Conservation (phyloP, 2,113 vertebrate species). For the Psephotus haematonotus region DNA sequence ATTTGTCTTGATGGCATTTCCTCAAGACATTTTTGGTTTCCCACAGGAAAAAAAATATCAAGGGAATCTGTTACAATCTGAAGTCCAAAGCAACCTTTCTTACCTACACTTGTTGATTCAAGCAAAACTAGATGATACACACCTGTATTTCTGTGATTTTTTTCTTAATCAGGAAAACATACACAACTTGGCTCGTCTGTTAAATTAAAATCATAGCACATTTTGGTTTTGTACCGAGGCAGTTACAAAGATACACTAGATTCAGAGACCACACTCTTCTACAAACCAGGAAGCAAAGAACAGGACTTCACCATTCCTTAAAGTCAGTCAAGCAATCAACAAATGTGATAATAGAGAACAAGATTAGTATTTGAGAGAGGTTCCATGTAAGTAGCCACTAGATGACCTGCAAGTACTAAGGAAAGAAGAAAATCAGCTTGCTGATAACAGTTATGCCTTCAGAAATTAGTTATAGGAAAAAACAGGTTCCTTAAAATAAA, state of each 20-base stretch:
- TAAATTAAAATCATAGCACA: not conserved
- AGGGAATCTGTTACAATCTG: not conserved
- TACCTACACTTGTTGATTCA: not conserved
- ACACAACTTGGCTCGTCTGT: not conserved
- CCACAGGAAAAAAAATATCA: not conserved
- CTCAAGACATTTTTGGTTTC: not conserved
- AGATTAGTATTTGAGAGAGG: not conserved
- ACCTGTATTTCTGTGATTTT: not conserved
- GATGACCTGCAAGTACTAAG: not conserved
- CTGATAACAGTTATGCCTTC: not conserved
- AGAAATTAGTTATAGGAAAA: not conserved
- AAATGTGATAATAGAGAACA: not conserved
- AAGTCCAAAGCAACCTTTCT: not conserved
- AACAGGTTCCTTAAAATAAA: not conserved
- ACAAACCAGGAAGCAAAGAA: not conserved
- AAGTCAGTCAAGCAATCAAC: not conserved
- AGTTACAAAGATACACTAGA: not conserved
- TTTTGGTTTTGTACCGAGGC: not conserved
- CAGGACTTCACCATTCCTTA: not conserved
- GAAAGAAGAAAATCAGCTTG: not conserved
- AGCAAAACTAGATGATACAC: not conserved
- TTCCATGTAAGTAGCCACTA: not conserved
- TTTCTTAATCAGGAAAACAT: not conserved
- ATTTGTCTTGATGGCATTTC: not conserved
- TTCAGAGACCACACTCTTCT: not conserved